Evolutionary conservation across 1,140 invertebrate genomes (phyloP), one percentile per base, ranked within the genome.

Genomic region (Nymphalis io): DNA sequence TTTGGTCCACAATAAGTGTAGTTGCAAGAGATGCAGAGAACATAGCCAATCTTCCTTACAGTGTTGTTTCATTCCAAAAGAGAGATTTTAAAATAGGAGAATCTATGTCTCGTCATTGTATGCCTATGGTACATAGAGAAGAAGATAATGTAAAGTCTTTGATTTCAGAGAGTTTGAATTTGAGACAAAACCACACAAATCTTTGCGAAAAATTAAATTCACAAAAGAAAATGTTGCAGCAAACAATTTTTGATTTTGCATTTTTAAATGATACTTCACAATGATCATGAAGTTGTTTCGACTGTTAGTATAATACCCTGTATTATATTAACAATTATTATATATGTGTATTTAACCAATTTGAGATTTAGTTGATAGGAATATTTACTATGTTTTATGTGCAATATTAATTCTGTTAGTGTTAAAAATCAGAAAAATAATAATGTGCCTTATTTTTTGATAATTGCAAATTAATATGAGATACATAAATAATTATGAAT

Each of bases 1-100:
- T 84, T 38, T 90, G 88, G 89, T 84, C 84, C 8, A 88, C 89
- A 21, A 85, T 91, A 16, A 84, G 76, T 69, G 46, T 87, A 21
- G 74, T 85, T 38, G 73, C 81, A 1, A 84, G 71, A 65, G 84
- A 88, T 76, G 78, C 81, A 38, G 79, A 82, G 21, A 78, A 82
- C 55, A 70, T 88, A 12, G 71, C 79, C 5, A 83, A 90, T 48
- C 72, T 91, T 39, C 88, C 87, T 2, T 91, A 90, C 46, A 90
- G 87, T 82, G 89, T 90, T 6, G 83, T 90, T 0, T 87, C 86
- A 10, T 88, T 85, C 68, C 83, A 90, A 65, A 91, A 91, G 67
- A 81, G 74, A 71, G 86, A 87, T 60, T 88, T 91, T 72, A 86
- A 87, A 72, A 84, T 90, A 65, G 89, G 86, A 13, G 84, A 87